These are phyloP conservation scores for Sterrhoptilus dennistouni DNA, from an alignment of 2,113 vertebrate species.

Conservation along the genomic window DNA sequence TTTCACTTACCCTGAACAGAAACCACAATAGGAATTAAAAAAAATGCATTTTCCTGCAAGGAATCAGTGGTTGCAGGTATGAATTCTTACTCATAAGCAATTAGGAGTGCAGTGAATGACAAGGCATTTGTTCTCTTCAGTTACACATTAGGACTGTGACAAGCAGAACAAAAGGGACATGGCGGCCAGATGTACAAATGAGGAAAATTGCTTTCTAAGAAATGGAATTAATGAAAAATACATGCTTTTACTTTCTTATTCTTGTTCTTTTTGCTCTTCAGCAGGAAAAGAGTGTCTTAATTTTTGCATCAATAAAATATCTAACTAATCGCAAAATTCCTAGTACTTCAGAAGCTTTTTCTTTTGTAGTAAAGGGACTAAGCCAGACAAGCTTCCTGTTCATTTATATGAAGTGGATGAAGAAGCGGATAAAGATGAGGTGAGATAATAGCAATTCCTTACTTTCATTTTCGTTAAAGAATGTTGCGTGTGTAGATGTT, in stretches of 20 bases:
- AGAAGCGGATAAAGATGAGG: conserved; percentile 98
- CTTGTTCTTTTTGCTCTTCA: not conserved
- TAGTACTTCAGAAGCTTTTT: not conserved
- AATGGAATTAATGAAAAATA: not conserved
- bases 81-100: not conserved
- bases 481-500: not conserved
- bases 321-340: not conserved
- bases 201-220: not conserved
- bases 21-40: not conserved
- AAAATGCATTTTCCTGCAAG: not conserved
- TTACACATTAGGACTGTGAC: not conserved
- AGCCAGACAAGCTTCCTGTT: conserved; percentile 91
- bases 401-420: conserved; percentile 98
- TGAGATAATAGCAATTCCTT: conserved; percentile 59
- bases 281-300: not conserved
- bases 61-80: not conserved
- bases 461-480: not conserved
- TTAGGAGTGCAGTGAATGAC: not conserved
- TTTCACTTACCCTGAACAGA: not conserved
- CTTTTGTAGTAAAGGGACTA: conserved; percentile 84
- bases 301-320: not conserved
- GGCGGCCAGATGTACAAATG: not conserved
- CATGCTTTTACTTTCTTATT: not conserved
- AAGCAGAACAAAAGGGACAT: not conserved
- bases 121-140: not conserved